Conservation (phyloP, 1,140 invertebrate genomes). For the Drosophila burlai region DNA sequence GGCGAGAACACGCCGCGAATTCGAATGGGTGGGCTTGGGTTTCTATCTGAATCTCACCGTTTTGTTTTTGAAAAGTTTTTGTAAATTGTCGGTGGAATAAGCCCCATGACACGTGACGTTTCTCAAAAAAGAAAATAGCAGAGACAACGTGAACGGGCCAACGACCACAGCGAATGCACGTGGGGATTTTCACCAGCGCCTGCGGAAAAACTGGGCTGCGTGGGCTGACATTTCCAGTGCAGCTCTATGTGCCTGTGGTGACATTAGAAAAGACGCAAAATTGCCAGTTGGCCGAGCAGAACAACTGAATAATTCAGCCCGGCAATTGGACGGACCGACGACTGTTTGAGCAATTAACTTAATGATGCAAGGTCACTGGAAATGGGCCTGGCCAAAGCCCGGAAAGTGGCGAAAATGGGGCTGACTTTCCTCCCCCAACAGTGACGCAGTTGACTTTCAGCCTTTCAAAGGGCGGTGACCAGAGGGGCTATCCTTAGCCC, state of each 20-base stretch:
- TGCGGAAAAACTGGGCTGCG: slow-evolving; percentile 11
- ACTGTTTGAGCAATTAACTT: slow-evolving; percentile 76
- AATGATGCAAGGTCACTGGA: slow-evolving; percentile 82
- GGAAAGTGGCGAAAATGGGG: slow-evolving; percentile 10
- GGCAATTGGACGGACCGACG: slow-evolving; percentile 70
- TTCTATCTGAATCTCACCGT: slow-evolving; percentile 4
- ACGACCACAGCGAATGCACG: slow-evolving; percentile 57
- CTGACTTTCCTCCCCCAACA: slow-evolving; percentile 29
- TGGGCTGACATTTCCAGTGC: slow-evolving; percentile 28
- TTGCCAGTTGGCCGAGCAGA: slow-evolving; percentile 50
- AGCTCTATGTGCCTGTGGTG: slow-evolving; percentile 34
- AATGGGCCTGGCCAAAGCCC: slow-evolving; percentile 43
- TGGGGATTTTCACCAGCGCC: slow-evolving; percentile 32
- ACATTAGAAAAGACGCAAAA: slow-evolving; percentile 68
- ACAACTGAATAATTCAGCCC: slow-evolving; percentile 77
- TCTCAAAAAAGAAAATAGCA: slow-evolving; percentile 15
- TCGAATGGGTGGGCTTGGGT: slow-evolving; percentile 20
- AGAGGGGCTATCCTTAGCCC: slow-evolving; percentile 15
- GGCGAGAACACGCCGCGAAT: not conserved
- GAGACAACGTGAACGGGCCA: slow-evolving; percentile 65
- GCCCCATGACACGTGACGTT: slow-evolving; percentile 63
- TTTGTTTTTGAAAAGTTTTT: slow-evolving; percentile 23
- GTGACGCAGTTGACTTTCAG: slow-evolving; percentile 75
- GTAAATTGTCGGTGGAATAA: slow-evolving; percentile 54
- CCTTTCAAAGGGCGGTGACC: slow-evolving; percentile 37